Percentiles rank a stretch among this genome's conserved stretches.
Evolutionary conservation across 1,140 invertebrate species (phyloP).

Genomic region (Palaemon carinicauda): DNA sequence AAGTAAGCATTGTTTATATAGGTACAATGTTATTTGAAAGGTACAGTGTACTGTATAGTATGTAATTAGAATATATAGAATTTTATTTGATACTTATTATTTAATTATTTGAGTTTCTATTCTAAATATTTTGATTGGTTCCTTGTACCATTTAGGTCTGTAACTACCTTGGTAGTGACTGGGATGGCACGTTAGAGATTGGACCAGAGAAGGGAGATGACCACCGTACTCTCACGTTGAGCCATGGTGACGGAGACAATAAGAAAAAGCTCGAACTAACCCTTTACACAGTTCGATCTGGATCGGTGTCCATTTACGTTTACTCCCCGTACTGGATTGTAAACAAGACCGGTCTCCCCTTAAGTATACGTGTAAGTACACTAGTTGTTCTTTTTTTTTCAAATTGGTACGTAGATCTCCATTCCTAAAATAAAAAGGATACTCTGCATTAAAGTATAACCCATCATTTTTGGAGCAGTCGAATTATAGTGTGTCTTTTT

Average conservation of each 20-base stretch:
- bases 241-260: slow-evolving; percentile 68
- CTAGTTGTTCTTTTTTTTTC: too few relatives aligned
- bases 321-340: slow-evolving; percentile 91
- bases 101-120: too few relatives aligned
- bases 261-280: slow-evolving; percentile 71
- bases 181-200: slow-evolving; percentile 76
- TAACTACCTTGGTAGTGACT: slow-evolving; percentile 75
- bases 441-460: too few relatives aligned
- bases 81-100: too few relatives aligned
- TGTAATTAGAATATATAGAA: too few relatives aligned
- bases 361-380: slow-evolving; percentile 63
- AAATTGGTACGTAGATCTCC: too few relatives aligned
- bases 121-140: neutral
- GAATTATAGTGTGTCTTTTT: too few relatives aligned
- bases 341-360: slow-evolving; percentile 83
- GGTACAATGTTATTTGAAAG: too few relatives aligned
- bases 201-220: slow-evolving; percentile 75
- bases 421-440: too few relatives aligned
- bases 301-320: slow-evolving; percentile 74
- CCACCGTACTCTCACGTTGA: slow-evolving; percentile 74
- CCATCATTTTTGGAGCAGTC: too few relatives aligned
- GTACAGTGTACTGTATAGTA: too few relatives aligned
- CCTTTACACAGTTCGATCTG: slow-evolving; percentile 72
- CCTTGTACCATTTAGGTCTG: slow-evolving; percentile 65
- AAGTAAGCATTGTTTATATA: too few relatives aligned